phyloP scores from a whole-genome alignment of 2,113 vertebrate species.

The Spheniscus mendiculus region DNA sequence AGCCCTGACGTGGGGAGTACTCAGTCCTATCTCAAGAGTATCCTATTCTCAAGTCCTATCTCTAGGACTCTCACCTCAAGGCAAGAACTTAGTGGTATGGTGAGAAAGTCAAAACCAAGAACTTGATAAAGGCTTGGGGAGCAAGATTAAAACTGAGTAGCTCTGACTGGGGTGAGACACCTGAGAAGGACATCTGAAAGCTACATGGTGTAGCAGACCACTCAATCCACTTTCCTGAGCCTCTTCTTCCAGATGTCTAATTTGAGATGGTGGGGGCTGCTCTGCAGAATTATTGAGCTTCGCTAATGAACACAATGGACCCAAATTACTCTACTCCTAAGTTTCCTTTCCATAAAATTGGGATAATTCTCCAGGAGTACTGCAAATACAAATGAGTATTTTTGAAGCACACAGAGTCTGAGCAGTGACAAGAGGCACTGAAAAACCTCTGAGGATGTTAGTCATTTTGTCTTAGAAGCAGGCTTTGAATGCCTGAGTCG shows the following conservation, averaged over 20 bases:
- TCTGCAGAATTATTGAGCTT: background rate
- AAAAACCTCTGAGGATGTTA: background rate
- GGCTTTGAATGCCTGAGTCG: background rate
- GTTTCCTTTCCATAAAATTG: background rate
- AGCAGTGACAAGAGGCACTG: background rate
- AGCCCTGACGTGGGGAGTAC: background rate
- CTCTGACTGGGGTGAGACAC: background rate
- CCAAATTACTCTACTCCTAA: background rate
- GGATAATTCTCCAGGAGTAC: background rate
- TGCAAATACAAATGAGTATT: background rate
- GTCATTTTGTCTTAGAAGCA: background rate
- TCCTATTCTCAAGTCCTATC: background rate
- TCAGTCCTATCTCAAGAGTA: background rate
- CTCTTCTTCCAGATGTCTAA: background rate
- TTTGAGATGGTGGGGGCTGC: background rate
- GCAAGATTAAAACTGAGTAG: background rate
- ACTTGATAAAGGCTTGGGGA: background rate
- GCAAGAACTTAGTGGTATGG: background rate
- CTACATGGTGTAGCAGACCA: background rate
- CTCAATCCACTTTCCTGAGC: background rate
- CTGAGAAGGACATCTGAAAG: background rate
- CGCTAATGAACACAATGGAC: accelerated
- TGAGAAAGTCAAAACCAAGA: background rate
- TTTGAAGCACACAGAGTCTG: background rate
- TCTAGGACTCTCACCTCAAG: background rate